Evolutionary conservation across 2,888 invertebrate genomes (phyloP), one percentile per base, ranked within the genome.

Genomic region (Melanchra persicariae): DNA sequence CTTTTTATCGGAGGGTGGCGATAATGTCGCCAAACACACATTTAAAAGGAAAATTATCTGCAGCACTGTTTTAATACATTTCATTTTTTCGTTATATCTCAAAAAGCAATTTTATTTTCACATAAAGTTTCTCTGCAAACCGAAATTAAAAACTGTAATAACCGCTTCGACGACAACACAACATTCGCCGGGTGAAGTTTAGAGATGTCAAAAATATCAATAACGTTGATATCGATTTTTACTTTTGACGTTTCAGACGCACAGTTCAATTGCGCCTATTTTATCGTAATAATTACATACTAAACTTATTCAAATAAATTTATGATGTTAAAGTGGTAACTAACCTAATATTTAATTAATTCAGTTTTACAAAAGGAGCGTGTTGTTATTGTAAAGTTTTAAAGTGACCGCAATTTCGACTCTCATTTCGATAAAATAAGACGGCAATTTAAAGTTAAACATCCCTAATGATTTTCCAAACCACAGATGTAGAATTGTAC

Each of bases 1-100:
- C 74, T 95, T 96, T 82, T 93, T 95, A 86, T 95, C 95, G 40
- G 92, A 90, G 19, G 96, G 96, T 9, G 96, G 96, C 40, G 95
- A 96, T 86, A 96, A 87, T 24, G 96, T 96, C 34, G 94, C 94
- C 65, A 93, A 90, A 88, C 95, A 94, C 65, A 92, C 91, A 79
- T 92, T 93, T 61, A 93, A 79, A 74, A 95, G 84, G 70, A 94
- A 89, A 79, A 94, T 80, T 70, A 94, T 85, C 87, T 93, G 92
- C 65, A 94, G 63, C 76, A 91, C 80, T 43, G 91, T 88, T 80
- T 91, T 91, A 72, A 93, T 77, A 88, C 90, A 93, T 91, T 88
- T 93, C 95, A 95, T 95, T 84, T 87, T 92, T 73, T 64, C 62
- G 70, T 34, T 58, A 19, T 12, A 61, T 26, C 10, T 51, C 55